Base-by-base conservation (phyloP, 2,797 vertebrate species). In the Psittacula echo region DNA sequence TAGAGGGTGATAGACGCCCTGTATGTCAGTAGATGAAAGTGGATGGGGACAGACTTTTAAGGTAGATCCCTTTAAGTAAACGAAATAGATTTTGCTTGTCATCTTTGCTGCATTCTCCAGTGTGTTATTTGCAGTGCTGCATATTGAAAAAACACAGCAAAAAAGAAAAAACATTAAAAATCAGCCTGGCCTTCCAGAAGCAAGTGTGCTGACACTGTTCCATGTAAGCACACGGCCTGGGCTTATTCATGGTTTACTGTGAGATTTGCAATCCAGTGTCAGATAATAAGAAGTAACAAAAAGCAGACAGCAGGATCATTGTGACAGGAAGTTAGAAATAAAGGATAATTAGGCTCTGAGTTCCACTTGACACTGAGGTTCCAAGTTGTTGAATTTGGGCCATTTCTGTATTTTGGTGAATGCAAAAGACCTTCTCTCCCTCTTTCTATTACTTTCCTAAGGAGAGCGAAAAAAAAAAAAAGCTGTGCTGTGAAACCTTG, bases 231-330 rank as follows among this genome's bases (percentile, higher is more conserved):
- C 58, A 29, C 14, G 41, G 32, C 9, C 45, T 51, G 60, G 29
- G 15, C 45, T 86, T 81, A 18, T 84, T 75, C 41, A 44, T 45
- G 22, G 8, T 79, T 91, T 83, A 3, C 45, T 81, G 62, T 18
- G 62, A 26, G 47, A 71, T 58, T 58, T 62, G 45, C 29, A 23
- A n/a, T 53, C 32, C 47, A 4, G 19, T 65, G 56, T 76, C 68
- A 67, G 41, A 78, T 73, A 92, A 86, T 27, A 76, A 70, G 65
- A 89, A 83, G 24, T 72, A 68, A 84, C 76, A 78, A 87, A 90
- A 97, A 86, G 39, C 42, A 68, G 60, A 44, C 9, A 70, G 47
- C 17, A 70, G 34, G 56, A 61, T 79, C 41, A 8, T 37, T 75
- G 45, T 54, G 44, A 67, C 42, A 54, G 73, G 62, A 87, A 92